Base-by-base conservation (phyloP, 1,140 invertebrate genomes). In the Magallana gigas region DNA sequence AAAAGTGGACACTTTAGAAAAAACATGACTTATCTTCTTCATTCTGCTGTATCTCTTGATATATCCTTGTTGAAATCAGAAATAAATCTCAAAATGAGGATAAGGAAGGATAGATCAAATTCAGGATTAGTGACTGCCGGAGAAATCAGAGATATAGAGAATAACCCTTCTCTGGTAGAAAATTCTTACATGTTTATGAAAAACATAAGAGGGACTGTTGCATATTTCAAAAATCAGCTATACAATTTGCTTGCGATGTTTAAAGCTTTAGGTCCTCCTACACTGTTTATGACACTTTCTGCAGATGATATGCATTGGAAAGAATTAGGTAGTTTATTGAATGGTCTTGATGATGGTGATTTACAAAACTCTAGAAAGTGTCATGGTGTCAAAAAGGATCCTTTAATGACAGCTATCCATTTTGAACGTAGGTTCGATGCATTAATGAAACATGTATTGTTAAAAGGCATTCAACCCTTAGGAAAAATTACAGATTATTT, bases 291-390 rank as follows among this genome's bases (percentile, higher is more conserved):
- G 62, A 89, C 88, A 12, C 85, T 86, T 48, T 86, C 85, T 76
- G 85, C 90, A 56, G 83, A 90, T 90, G 90, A 90, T 76, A 57
- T 89, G 14, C 85, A 89, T 57, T 90, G 88, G 88, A 83, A 83
- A 76, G 88, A 89, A 82, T 56, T 90, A 58, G 71, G 68, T 29
- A 87, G 76, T 83, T 82, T 76, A 8, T 82, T 87, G 48, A 57
- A 81, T 58, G 36, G 87, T 59, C 62, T 85, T 59, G 23, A 64
- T 12, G 62, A 48, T 56, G 57, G 23, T 56, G 57, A 68, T 6
- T 68, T 82, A 82, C 60, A n/a, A 57, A 87, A 57, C 56, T 56
- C 57, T 82, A 58, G 58, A 83, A 36, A 80, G n/a, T n/a, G 11
- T 80, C 59, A 23, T 85, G 85, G 56, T 56, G 62, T 23, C 23